Evolutionary conservation across 1,140 invertebrate species (phyloP).

Genomic region (Pseudoatta argentina): DNA sequence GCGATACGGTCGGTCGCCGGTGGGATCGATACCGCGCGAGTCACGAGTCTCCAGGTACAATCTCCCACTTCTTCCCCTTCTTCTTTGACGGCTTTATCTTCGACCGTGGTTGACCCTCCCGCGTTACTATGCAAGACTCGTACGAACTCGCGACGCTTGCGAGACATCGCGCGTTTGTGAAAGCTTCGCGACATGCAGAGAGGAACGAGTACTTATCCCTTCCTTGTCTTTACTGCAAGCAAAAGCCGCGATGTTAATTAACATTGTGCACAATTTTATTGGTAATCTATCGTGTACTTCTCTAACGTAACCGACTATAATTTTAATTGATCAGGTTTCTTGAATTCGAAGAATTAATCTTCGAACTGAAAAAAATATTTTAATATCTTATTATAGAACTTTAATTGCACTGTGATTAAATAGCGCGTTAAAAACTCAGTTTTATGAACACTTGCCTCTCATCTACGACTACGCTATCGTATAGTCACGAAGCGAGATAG

Average conservation of each 20-base stretch:
- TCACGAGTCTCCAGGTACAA: conserved; percentile 39
- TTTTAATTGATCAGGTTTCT: background rate
- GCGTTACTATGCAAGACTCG: conserved; percentile 23
- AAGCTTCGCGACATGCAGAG: background rate
- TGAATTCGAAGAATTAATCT: background rate
- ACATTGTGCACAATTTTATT: conserved; percentile 8
- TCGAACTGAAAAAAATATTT: background rate
- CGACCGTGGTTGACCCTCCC: conserved; percentile 38
- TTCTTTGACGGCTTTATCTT: conserved; percentile 36
- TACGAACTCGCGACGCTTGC: conserved; percentile 11
- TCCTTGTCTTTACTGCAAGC: background rate
- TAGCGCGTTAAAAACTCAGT: background rate
- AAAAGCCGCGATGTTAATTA: background rate
- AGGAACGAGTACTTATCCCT: background rate
- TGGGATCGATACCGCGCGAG: conserved; percentile 51
- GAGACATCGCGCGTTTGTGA: background rate
- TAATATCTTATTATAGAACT: background rate
- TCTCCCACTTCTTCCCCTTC: background rate
- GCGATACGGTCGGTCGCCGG: conserved; percentile 33
- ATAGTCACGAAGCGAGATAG: conserved; percentile 36
- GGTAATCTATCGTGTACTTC: background rate
- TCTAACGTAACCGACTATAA: background rate
- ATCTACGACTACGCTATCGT: background rate
- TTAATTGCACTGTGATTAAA: background rate
- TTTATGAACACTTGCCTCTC: background rate